Conservation (phyloP, 2,888 invertebrate species). For the Noctua pronuba region DNA sequence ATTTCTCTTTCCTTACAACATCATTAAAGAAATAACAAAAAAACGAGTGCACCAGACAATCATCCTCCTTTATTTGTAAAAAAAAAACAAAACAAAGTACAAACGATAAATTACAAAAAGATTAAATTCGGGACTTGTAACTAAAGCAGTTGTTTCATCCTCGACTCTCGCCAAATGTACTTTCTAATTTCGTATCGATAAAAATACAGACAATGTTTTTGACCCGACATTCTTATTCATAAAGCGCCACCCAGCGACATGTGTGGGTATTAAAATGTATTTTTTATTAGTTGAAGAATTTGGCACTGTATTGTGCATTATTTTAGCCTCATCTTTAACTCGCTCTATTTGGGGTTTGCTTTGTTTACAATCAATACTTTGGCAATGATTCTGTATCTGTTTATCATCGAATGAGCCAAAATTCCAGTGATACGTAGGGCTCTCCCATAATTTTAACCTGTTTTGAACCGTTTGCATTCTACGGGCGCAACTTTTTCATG, state of each 20-base stretch:
- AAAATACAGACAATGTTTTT: slow-evolving; percentile 5
- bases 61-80: background rate
- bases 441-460: slow-evolving; percentile 1
- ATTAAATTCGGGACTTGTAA: background rate
- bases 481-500: background rate
- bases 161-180: background rate
- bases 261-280: background rate
- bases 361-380: slow-evolving; percentile 40
- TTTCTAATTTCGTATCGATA: background rate
- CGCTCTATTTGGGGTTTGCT: slow-evolving; percentile 21
- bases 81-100: background rate
- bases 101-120: background rate
- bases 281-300: slow-evolving; percentile 13
- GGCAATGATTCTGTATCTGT: slow-evolving; percentile 35
- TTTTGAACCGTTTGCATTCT: background rate
- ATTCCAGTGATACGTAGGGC: slow-evolving; percentile 2
- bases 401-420: slow-evolving; percentile 22
- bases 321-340: slow-evolving; percentile 6
- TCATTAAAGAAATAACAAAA: background rate
- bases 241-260: background rate
- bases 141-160: background rate
- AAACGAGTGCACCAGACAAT: background rate
- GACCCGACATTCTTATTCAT: background rate
- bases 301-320: slow-evolving; percentile 36
- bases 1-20: too few species aligned